A percentile compares a stretch with the other conserved stretches of the same genome.
Conservation (phyloP, 1,140 invertebrate species). For the Ceratina calcarata region DNA sequence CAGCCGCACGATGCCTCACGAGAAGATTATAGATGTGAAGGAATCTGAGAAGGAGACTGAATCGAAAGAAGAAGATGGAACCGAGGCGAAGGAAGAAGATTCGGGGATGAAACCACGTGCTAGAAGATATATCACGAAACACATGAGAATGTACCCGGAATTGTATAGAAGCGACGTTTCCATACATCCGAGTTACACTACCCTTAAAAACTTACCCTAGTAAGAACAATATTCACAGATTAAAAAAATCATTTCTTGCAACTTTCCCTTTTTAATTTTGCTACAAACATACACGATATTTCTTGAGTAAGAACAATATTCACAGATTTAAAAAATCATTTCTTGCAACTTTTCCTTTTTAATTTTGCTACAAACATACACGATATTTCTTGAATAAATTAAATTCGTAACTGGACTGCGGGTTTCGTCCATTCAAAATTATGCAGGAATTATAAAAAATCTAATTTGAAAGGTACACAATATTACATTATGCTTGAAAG, state of each 20-base stretch:
- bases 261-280: too few relatives aligned
- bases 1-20: too few relatives aligned
- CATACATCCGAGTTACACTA: conserved; percentile 70
- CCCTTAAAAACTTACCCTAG: conserved; percentile 69
- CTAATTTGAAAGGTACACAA: not conserved
- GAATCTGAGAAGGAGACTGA: not conserved
- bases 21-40: too few relatives aligned
- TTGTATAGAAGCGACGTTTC: conserved; percentile 70
- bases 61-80: not conserved
- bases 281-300: too few relatives aligned
- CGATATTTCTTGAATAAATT: too few relatives aligned
- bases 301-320: not conserved
- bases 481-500: not conserved
- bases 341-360: not conserved
- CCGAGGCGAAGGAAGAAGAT: not conserved
- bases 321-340: not conserved
- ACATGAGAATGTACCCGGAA: conserved; percentile 66
- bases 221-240: conserved; percentile 57
- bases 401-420: too few relatives aligned
- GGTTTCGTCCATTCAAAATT: too few relatives aligned
- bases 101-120: conserved; percentile 16
- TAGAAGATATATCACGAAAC: conserved; percentile 54
- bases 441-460: too few relatives aligned
- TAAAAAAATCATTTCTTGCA: not conserved
- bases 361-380: too few relatives aligned